phyloP scores from a whole-genome alignment of 2,113 vertebrate genomes.

The Naja naja region DNA sequence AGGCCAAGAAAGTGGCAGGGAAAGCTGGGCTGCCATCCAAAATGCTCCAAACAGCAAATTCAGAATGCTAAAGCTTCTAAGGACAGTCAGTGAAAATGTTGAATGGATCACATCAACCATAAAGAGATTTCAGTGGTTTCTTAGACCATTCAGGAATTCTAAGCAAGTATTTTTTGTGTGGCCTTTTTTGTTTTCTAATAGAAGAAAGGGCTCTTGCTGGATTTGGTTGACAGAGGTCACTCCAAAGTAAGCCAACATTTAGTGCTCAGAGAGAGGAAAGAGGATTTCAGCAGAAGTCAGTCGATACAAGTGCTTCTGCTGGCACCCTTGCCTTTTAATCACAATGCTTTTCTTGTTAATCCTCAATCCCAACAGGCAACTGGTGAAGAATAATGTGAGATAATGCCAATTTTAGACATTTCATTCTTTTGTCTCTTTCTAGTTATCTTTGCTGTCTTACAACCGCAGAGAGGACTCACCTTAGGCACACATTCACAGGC shows the following conservation, averaged over 20 bases:
- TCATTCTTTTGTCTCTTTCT: not conserved
- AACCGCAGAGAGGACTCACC: constrained; percentile 52
- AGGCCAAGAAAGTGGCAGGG: not conserved
- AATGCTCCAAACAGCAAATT: not conserved
- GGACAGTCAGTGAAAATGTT: not conserved
- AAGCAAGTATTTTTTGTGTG: not conserved
- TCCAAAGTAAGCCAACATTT: not conserved
- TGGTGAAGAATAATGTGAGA: not conserved
- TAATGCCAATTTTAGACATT: not conserved
- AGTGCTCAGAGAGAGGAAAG: not conserved
- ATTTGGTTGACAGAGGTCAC: not conserved
- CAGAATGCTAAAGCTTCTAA: not conserved
- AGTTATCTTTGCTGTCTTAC: not conserved
- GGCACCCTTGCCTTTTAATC: not conserved
- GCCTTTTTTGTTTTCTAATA: no score
- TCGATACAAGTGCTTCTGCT: not conserved
- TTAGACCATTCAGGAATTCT: constrained; percentile 6
- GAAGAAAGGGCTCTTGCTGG: not conserved
- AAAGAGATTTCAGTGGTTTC: constrained; percentile 2
- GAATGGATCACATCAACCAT: not conserved
- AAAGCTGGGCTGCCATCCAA: not conserved
- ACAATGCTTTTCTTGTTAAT: not conserved
- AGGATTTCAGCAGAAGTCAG: not conserved
- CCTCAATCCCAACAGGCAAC: constrained; percentile 1
- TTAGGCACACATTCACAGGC: constrained; percentile 16